A percentile compares a stretch with the other conserved stretches of the same genome.
Conservation (phyloP, 2,888 invertebrate species). For the Siphonodentalium dalli region DNA sequence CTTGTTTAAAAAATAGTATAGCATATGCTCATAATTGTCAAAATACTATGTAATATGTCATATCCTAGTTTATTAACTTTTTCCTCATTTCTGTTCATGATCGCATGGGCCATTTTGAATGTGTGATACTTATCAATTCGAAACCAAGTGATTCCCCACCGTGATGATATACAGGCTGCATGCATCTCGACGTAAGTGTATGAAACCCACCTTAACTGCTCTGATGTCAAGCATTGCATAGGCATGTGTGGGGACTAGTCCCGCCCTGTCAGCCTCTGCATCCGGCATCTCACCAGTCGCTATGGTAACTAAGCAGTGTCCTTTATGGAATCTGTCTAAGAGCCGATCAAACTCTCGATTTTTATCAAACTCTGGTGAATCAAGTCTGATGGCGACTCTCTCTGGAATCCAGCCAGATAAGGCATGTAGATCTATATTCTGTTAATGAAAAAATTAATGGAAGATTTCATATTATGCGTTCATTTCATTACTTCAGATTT, state of each 20-base stretch:
- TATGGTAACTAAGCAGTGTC: conserved; percentile 67
- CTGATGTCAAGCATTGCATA: conserved; percentile 89
- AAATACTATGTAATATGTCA: too few relatives aligned
- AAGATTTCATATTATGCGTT: neutral
- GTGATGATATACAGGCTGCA: too few relatives aligned
- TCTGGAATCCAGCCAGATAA: conserved; percentile 97
- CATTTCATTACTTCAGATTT: neutral
- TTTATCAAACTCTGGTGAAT: conserved; percentile 69
- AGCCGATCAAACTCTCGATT: conserved; percentile 76
- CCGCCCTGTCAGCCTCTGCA: conserved; percentile 81
- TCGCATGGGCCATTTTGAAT: too few relatives aligned
- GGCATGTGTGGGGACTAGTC: conserved; percentile 90
- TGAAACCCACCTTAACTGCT: conserved; percentile 73
- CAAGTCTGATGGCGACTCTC: conserved; percentile 74
- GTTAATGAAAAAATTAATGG: conserved; percentile 47
- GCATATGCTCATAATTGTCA: too few relatives aligned
- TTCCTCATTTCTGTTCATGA: too few relatives aligned
- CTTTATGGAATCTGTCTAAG: conserved; percentile 76
- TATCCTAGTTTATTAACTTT: too few relatives aligned
- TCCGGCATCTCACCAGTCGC: conserved; percentile 81
- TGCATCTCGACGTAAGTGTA: too few relatives aligned
- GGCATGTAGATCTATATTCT: conserved; percentile 96
- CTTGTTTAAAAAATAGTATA: too few relatives aligned
- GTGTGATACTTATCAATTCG: too few relatives aligned
- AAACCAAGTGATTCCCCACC: too few relatives aligned